Conservation (phyloP, 1,140 invertebrate species). For the Heliconius hermathena region DNA sequence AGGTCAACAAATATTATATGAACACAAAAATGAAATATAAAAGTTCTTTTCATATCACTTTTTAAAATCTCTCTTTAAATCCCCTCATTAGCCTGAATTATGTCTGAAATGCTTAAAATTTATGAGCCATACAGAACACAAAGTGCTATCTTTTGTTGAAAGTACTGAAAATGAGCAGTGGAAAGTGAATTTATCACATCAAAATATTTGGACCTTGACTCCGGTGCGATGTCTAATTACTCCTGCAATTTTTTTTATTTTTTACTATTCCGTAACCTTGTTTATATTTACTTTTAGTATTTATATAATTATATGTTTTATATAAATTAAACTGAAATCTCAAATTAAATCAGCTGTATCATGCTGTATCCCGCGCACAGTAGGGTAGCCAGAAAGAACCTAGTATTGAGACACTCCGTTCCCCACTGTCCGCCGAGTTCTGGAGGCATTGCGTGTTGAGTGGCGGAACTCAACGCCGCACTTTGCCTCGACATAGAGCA, state of each 20-base stretch:
- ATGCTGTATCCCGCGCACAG: too few species aligned
- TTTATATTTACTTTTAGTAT: neutral
- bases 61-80: conserved; percentile 20
- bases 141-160: conserved; percentile 18
- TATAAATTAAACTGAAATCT: neutral
- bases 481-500: too few species aligned
- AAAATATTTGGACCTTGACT: conserved; percentile 15
- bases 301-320: neutral
- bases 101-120: conserved; percentile 26
- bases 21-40: neutral
- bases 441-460: too few species aligned
- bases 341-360: too few species aligned
- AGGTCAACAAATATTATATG: neutral
- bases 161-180: conserved; percentile 17
- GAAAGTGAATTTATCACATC: conserved; percentile 16
- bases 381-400: too few species aligned
- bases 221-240: conserved; percentile 16
- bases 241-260: neutral
- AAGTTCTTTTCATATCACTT: conserved; percentile 4
- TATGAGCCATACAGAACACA: conserved; percentile 25
- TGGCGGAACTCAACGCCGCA: too few species aligned
- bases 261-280: neutral
- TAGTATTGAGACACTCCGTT: too few species aligned
- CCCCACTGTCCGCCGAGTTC: too few species aligned
- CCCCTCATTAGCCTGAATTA: conserved; percentile 29